Conservation (phyloP, 2,888 invertebrate genomes). For the Drosophila neonasuta region DNA sequence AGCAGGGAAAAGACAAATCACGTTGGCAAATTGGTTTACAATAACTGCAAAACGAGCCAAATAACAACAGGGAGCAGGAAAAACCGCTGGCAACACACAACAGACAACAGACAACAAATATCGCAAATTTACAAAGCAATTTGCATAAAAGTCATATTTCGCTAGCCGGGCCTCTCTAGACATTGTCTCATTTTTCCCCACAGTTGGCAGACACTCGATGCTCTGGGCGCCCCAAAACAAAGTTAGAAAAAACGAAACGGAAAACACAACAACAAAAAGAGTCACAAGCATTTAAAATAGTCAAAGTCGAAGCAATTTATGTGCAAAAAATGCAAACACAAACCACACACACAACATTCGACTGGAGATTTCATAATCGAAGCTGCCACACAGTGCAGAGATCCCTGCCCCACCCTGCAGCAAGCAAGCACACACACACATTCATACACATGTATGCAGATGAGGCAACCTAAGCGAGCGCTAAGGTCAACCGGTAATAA, state of each 20-base stretch:
- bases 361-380: constrained; percentile 67
- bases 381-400: constrained; percentile 17
- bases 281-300: constrained; percentile 46
- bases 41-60: constrained; percentile 59
- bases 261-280: constrained; percentile 2
- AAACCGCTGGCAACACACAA: constrained; percentile 28
- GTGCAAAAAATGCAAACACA: constrained; percentile 60
- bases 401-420: constrained; percentile 12
- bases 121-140: constrained; percentile 70
- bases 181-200: constrained; percentile 47
- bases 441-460: constrained; percentile 56
- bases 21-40: constrained; percentile 74
- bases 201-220: constrained; percentile 39
- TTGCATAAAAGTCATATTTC: constrained; percentile 76
- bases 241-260: constrained; percentile 5
- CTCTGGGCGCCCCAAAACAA: constrained; percentile 31
- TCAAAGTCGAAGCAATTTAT: constrained; percentile 64
- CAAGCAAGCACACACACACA: background rate
- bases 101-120: constrained; percentile 35
- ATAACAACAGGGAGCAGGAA: constrained; percentile 50
- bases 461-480: constrained; percentile 60
- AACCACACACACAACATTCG: constrained; percentile 27
- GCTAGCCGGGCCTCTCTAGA: constrained; percentile 60
- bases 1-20: too few species aligned
- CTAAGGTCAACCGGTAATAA: constrained; percentile 72